Evolutionary conservation across 2,888 invertebrate species (phyloP), one percentile per base, ranked within the genome.

Genomic region (Noctua janthina): DNA sequence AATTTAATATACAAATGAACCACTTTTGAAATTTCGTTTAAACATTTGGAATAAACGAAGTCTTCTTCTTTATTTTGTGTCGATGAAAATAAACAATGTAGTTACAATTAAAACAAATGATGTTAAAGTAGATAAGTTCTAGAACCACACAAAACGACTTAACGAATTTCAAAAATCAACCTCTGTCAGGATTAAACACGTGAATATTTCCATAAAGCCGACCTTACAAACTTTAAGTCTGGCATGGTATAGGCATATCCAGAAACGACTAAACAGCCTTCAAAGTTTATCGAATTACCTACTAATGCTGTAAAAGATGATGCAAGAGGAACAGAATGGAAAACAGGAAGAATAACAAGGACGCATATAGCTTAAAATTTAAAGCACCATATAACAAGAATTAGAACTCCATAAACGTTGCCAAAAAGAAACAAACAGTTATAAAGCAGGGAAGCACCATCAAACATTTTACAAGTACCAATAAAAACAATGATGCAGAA

Each of bases 401-500:
- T 83, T 80, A 67, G 67, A 80, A 51, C 54, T 62, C 76, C 49
- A 85, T 78, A 83, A 75, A 70, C 64, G 78, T 81, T 86, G 84
- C 85, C 87, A 90, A 85, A 87, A 85, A 76, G 83, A 87, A 84
- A 72, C 86, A 83, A 85, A 88, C 83, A 71, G 81, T 88, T 84
- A 84, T 85, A 85, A 86, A 87, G 75, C 83, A 74, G 20, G 66
- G 82, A 68, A 84, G 84, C 70, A 84, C 87, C 87, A 88, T 89
- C 87, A 91, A 92, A 92, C 92, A 91, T 91, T 94, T 94, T 94
- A 93, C 92, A 92, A 91, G 91, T 84, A 86, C 91, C 93, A 93
- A 94, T 95, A 95, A 95, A 95, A 95, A 93, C 93, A 91, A 92
- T 92, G 91, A 91, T 83, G 91, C 90, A 85, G 92, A 93, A 93